These are phyloP conservation scores for Lycaena phlaeas DNA, from an alignment of 2,888 invertebrate species.

Conservation along the genomic window DNA sequence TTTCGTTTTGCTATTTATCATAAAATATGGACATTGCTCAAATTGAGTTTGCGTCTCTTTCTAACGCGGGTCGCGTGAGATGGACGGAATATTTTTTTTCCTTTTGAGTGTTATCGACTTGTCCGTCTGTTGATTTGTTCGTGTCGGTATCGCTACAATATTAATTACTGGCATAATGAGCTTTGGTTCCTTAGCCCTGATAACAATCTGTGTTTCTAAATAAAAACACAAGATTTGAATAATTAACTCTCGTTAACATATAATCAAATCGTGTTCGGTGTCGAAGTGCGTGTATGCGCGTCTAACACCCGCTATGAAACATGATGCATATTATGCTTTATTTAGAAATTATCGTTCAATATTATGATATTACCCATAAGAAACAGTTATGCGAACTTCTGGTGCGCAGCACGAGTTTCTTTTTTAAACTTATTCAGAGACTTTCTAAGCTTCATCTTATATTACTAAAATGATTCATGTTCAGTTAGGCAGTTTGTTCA, in stretches of 20 bases:
- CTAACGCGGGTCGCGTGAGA: constrained; percentile 26
- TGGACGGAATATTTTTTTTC: constrained; percentile 33
- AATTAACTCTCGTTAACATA: background rate
- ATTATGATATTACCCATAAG: no score
- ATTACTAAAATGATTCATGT: no score
- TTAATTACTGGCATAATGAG: constrained; percentile 58
- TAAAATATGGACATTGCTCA: constrained; percentile 48
- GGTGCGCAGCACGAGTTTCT: no score
- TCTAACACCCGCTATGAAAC: no score
- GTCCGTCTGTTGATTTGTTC: constrained; percentile 56
- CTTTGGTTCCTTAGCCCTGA: constrained; percentile 46
- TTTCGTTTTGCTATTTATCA: constrained; percentile 57
- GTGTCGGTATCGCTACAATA: constrained; percentile 51
- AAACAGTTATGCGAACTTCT: no score
- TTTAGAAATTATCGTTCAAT: no score
- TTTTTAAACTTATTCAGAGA: no score
- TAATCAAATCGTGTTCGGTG: background rate
- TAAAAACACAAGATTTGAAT: constrained; percentile 12
- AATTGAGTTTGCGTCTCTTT: constrained; percentile 39
- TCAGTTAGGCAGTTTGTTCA: no score
- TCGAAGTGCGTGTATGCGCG: no score
- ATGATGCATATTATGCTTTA: no score
- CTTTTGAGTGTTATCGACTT: constrained; percentile 48
- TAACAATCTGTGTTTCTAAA: constrained; percentile 34
- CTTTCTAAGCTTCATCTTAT: no score